Conservation (phyloP, 92 coral and sea anemone species). For the Anthopleura xanthogrammica region DNA sequence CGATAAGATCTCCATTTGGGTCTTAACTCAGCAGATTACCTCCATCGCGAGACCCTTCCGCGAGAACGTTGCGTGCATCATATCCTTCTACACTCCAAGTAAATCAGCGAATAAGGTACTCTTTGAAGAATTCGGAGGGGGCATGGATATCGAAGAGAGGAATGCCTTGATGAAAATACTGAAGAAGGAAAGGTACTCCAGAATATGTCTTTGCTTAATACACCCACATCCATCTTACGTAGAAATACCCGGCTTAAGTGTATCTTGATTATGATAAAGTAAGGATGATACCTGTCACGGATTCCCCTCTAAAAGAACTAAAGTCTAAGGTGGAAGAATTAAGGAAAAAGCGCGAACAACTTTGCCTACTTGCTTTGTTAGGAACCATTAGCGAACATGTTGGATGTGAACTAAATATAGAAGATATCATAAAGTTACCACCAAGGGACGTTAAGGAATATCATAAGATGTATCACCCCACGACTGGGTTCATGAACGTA, state of each 20-base stretch:
- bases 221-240: neutral
- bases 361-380: neutral
- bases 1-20: conserved; percentile 10
- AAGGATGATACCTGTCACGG: too few species aligned
- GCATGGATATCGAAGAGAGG: neutral
- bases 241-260: neutral
- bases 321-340: too few species aligned
- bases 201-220: too few species aligned
- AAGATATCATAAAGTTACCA: conserved; percentile 27
- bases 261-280: too few species aligned
- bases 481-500: too few species aligned
- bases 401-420: conserved; percentile 29
- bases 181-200: conserved; percentile 1
- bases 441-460: conserved; percentile 35
- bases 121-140: conserved; percentile 31
- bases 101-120: conserved; percentile 9
- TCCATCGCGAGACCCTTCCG: conserved; percentile 24
- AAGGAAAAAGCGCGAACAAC: neutral
- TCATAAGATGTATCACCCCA: conserved; percentile 23
- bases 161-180: conserved; percentile 18
- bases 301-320: too few species aligned
- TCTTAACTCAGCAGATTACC: conserved; percentile 24
- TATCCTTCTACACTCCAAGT: neutral
- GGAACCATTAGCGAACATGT: conserved; percentile 5
- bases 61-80: conserved; percentile 17